These are phyloP conservation scores for Eufriesea mexicana DNA, from an alignment of 1,140 invertebrate species.

Conservation along the genomic window DNA sequence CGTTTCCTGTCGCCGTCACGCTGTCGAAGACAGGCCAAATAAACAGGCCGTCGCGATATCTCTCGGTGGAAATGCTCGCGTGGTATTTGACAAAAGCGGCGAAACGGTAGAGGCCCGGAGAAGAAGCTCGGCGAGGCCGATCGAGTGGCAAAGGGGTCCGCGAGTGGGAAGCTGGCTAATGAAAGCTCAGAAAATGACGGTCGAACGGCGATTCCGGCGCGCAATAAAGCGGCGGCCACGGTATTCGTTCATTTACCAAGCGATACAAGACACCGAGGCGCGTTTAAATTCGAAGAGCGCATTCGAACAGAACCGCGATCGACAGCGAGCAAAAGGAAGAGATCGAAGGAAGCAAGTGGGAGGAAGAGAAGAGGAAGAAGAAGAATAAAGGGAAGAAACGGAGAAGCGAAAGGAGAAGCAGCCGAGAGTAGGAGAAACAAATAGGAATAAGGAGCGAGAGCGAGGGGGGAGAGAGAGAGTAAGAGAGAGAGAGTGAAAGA, in stretches of 20 bases:
- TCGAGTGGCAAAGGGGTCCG: not conserved
- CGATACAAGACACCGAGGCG: slow-evolving; percentile 62
- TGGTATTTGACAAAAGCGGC: slow-evolving; percentile 4
- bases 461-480: not conserved
- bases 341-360: not conserved
- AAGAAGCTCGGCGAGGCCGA: not conserved
- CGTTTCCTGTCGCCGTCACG: slow-evolving; percentile 72
- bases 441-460: not conserved
- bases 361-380: not conserved
- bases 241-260: slow-evolving; percentile 63
- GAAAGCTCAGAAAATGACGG: slow-evolving; percentile 44
- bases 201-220: slow-evolving; percentile 47
- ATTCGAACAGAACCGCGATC: slow-evolving; percentile 64
- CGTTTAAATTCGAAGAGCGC: slow-evolving; percentile 70
- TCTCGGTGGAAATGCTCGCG: slow-evolving; percentile 15
- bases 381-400: not conserved
- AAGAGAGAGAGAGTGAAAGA: not conserved
- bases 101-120: not conserved
- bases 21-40: slow-evolving; percentile 75
- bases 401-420: slow-evolving; percentile 23
- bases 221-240: slow-evolving; percentile 58
- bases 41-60: slow-evolving; percentile 72
- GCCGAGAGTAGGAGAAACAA: not conserved
- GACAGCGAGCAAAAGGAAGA: slow-evolving; percentile 59
- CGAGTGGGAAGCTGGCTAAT: slow-evolving; percentile 11